These are phyloP conservation scores for Nebria salina DNA, from an alignment of 2,888 invertebrate genomes.

Conservation along the genomic window DNA sequence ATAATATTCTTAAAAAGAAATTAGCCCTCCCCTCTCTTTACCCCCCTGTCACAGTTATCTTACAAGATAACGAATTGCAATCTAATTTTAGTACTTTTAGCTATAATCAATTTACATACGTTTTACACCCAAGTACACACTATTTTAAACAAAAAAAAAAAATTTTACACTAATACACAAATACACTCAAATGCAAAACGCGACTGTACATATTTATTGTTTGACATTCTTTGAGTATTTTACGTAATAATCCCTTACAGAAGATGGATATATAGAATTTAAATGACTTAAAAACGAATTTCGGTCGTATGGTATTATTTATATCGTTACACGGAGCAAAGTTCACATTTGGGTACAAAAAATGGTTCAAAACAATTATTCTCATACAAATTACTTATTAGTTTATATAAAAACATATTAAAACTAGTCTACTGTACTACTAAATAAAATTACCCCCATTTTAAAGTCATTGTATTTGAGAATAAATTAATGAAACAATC, in stretches of 20 bases:
- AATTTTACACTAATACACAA: not conserved
- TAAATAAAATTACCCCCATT: not conserved
- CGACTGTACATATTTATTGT: constrained; percentile 8
- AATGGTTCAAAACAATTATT: not conserved
- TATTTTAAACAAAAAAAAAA: constrained; percentile 5
- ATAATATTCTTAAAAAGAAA: constrained; percentile 47
- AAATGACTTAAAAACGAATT: not conserved
- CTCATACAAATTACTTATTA: not conserved
- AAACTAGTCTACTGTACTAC: not conserved
- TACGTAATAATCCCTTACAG: not conserved
- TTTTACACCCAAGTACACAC: constrained; percentile 15
- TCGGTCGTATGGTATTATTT: not conserved
- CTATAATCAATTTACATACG: constrained; percentile 42
- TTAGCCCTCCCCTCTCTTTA: constrained; percentile 18
- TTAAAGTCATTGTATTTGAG: too few relatives aligned
- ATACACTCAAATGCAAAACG: constrained; percentile 3
- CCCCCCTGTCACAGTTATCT: constrained; percentile 34
- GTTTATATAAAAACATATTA: not conserved
- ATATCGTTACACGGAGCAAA: not conserved
- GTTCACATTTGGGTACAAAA: not conserved
- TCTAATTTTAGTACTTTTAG: constrained; percentile 46
- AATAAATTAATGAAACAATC: too few relatives aligned
- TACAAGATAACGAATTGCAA: constrained; percentile 26
- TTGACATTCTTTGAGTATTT: constrained; percentile 4
- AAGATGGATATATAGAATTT: not conserved